Conservation (phyloP, 2,113 vertebrate species). For the Gadus macrocephalus region DNA sequence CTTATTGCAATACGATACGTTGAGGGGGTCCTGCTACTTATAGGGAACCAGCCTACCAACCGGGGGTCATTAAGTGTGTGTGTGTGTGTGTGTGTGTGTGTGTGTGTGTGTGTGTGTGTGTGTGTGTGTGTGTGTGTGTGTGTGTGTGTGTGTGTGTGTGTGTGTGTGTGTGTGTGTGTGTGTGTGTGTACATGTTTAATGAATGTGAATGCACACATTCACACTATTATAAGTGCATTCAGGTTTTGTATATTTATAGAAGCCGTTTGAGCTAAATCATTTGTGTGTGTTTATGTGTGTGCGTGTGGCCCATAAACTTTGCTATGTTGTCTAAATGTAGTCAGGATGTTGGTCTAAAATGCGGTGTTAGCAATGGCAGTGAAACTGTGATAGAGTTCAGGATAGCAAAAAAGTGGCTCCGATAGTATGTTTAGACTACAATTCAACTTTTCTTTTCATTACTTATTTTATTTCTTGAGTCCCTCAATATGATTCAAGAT, state of each 20-base stretch:
- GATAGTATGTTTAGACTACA: constrained; percentile 2
- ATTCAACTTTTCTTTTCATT: too few relatives aligned
- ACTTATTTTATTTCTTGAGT: too few relatives aligned
- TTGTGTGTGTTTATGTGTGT: constrained; percentile 22
- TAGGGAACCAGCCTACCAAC: constrained; percentile 32
- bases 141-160: constrained; percentile 2
- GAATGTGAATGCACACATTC: too few relatives aligned
- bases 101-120: neutral
- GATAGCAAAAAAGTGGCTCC: constrained; percentile 15
- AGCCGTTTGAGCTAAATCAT: neutral
- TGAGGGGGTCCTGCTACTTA: constrained; percentile 25
- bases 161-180: neutral
- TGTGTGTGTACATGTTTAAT: constrained; percentile 19
- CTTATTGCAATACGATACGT: constrained; percentile 55
- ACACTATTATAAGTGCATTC: too few relatives aligned
- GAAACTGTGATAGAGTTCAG: neutral
- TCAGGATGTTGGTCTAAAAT: constrained; percentile 15
- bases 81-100: constrained; percentile 16
- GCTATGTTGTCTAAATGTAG: constrained; percentile 2
- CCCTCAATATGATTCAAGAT: too few relatives aligned
- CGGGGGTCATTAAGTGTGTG: constrained; percentile 8
- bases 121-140: constrained; percentile 24
- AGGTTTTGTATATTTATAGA: too few relatives aligned
- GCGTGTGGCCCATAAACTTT: neutral
- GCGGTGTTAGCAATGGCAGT: constrained; percentile 9